phyloP scores from a whole-genome alignment of 2,797 vertebrate species.

The Eupleurogrammus muticus region DNA sequence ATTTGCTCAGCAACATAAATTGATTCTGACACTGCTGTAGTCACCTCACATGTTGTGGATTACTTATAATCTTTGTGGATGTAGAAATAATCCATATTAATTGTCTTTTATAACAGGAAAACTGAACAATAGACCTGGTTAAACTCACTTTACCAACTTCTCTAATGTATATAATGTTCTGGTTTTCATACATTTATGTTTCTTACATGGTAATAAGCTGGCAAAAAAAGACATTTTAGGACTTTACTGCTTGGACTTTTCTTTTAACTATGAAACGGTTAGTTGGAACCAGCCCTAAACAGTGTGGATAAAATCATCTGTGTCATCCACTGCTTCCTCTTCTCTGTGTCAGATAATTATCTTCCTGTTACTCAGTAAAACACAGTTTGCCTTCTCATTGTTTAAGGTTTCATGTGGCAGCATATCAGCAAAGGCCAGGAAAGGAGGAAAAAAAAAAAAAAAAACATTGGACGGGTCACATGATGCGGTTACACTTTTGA shows the following conservation, averaged over 20 bases:
- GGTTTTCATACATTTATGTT: neutral
- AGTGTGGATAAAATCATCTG: neutral
- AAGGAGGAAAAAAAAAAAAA: neutral
- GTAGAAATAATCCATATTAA: no score
- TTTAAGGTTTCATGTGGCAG: neutral
- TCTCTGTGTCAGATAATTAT: neutral
- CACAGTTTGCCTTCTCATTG: neutral
- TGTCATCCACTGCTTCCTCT: conserved; percentile 31
- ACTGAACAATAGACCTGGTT: no score
- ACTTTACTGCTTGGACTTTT: neutral
- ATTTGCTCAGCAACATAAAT: no score
- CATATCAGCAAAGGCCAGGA: conserved; percentile 6
- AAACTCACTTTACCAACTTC: neutral
- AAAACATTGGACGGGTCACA: conserved; percentile 64
- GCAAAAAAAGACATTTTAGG: neutral
- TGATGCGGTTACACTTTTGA: conserved; percentile 54
- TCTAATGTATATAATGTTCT: neutral
- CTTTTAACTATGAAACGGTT: neutral
- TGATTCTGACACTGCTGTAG: no score
- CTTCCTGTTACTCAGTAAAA: neutral
- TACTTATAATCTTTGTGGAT: no score
- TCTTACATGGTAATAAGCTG: neutral
- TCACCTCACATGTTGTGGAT: no score
- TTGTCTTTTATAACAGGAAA: no score
- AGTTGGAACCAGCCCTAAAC: neutral